Percentiles rank a stretch among this genome's conserved stretches.
phyloP scores from a whole-genome alignment of 2,113 vertebrate species.

The Cyanoramphus novaezelandiae region DNA sequence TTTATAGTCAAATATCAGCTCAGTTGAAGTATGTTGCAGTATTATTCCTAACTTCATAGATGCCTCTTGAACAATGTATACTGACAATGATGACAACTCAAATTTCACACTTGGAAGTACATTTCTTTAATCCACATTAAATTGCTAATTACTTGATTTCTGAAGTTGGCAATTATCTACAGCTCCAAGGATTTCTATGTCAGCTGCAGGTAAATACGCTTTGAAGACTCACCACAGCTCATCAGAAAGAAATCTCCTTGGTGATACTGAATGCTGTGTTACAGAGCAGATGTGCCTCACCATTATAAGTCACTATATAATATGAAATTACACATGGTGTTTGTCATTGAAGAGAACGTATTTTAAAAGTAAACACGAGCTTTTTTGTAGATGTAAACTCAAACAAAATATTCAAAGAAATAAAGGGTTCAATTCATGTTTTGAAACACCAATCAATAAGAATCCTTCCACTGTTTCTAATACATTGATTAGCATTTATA shows the following conservation, averaged over 20 bases:
- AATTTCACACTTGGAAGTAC: neutral
- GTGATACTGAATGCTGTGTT: neutral
- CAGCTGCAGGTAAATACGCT: neutral
- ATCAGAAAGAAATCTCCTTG: neutral
- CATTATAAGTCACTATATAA: neutral
- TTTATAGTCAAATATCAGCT: neutral
- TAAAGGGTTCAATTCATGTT: neutral
- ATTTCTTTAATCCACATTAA: neutral
- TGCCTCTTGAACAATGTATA: neutral
- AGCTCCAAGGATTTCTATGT: neutral
- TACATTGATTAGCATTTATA: neutral
- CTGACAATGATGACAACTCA: neutral
- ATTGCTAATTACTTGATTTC: neutral
- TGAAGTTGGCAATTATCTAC: neutral
- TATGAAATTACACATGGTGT: neutral
- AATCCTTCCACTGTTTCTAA: neutral
- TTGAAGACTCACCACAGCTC: neutral
- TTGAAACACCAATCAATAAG: neutral
- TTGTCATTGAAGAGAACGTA: neutral
- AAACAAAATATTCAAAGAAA: neutral
- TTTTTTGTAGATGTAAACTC: neutral
- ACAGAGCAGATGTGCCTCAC: neutral
- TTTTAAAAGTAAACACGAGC: neutral
- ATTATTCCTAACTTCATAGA: neutral
- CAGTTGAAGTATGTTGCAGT: neutral